These are phyloP conservation scores for Taxidea taxus DNA, from an alignment of 2,113 vertebrate genomes.

Conservation along the genomic window DNA sequence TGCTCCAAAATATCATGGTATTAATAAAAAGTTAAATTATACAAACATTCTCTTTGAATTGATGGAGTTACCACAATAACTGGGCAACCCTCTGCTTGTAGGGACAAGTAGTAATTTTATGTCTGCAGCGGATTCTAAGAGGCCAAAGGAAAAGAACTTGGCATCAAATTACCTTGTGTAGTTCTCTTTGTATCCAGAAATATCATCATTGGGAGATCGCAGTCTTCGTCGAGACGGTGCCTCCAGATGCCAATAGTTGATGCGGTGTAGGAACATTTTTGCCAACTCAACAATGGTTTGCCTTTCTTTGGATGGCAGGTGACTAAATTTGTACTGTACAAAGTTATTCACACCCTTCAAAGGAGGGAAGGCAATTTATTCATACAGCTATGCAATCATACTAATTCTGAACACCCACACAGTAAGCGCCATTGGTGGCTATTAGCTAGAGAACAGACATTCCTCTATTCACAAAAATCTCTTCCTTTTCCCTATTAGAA, in stretches of 20 bases:
- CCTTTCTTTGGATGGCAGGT: slow-evolving; percentile 95
- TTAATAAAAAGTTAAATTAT: background rate
- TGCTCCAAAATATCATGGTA: background rate
- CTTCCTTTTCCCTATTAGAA: background rate
- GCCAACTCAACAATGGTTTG: slow-evolving; percentile 97
- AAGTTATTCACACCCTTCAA: slow-evolving; percentile 98
- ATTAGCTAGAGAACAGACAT: background rate
- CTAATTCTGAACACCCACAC: background rate
- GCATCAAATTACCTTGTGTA: slow-evolving; percentile 92
- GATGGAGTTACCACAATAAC: background rate
- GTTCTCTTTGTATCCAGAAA: slow-evolving; percentile 95
- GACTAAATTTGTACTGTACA: slow-evolving; percentile 99
- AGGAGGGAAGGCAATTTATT: slow-evolving; percentile 37
- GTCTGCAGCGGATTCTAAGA: background rate
- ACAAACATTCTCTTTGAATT: background rate
- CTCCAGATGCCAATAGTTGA: slow-evolving; percentile 99
- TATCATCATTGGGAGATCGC: slow-evolving; percentile 92
- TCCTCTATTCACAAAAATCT: slow-evolving; percentile 7
- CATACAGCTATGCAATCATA: background rate
- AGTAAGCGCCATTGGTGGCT: background rate
- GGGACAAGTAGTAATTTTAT: background rate
- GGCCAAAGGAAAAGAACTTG: background rate
- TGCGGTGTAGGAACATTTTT: slow-evolving; percentile 99
- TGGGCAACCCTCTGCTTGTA: background rate
- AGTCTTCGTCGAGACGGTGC: slow-evolving; percentile 94